Evolutionary conservation across 2,888 invertebrate genomes (phyloP).

Genomic region (Harmothoe impar): DNA sequence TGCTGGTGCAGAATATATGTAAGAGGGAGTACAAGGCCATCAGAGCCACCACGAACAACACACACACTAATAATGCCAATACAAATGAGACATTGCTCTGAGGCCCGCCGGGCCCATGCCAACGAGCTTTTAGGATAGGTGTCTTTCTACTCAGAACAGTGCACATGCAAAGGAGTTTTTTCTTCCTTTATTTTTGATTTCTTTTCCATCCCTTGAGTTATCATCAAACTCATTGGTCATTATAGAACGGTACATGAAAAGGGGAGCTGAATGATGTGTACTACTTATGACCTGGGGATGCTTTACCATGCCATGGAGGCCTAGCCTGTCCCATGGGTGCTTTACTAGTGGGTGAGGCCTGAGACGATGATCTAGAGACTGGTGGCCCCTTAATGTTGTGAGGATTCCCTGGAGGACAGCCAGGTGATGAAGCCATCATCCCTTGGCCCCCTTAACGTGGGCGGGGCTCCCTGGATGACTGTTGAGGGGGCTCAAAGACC

Average conservation of each 20-base stretch:
- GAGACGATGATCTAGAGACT: not conserved
- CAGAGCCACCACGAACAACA: conserved; percentile 44
- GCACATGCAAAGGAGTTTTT: not conserved
- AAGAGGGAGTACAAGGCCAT: conserved; percentile 62
- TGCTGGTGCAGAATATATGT: conserved; percentile 66
- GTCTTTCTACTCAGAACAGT: conserved; percentile 1
- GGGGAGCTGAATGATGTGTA: not conserved
- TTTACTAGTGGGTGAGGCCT: not conserved
- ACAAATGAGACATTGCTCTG: conserved; percentile 62
- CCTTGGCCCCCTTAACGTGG: not conserved
- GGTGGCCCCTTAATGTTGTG: not conserved
- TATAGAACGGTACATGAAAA: not conserved
- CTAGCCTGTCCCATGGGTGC: not conserved
- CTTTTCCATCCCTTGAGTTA: not conserved
- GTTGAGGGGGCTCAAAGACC: not conserved
- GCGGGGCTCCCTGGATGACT: not conserved
- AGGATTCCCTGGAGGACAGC: not conserved
- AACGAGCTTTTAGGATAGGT: not conserved
- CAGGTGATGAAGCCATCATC: not conserved
- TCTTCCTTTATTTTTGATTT: not conserved
- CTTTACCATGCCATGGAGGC: not conserved
- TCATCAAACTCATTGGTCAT: not conserved
- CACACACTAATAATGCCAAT: conserved; percentile 37
- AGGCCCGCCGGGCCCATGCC: not conserved
- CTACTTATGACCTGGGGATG: not conserved